Conservation (phyloP, 1,140 invertebrate species). For the Drosophila carrolli region DNA sequence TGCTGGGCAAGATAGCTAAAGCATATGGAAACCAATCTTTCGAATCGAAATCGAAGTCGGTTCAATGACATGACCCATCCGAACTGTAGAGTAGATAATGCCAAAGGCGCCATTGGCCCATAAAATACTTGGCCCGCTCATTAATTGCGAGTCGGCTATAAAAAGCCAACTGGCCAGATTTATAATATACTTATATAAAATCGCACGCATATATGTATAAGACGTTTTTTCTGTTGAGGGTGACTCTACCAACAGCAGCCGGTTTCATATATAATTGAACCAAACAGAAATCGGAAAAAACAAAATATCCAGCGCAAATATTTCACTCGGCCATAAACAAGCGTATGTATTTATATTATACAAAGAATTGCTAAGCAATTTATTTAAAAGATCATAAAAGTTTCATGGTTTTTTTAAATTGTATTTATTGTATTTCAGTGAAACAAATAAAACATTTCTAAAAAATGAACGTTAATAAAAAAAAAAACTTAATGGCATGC, state of each 20-base stretch:
- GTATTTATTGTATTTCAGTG: not conserved
- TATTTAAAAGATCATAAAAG: conserved; percentile 29
- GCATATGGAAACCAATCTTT: conserved; percentile 36
- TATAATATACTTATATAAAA: conserved; percentile 32
- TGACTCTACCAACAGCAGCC: conserved; percentile 37
- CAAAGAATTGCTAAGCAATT: conserved; percentile 14
- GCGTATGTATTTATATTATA: conserved; percentile 28
- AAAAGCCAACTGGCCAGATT: conserved; percentile 50
- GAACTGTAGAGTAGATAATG: conserved; percentile 50
- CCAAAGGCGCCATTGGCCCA: conserved; percentile 53
- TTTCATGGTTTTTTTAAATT: not conserved
- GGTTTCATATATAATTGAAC: conserved; percentile 69
- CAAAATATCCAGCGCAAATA: conserved; percentile 50
- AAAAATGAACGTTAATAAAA: too few relatives aligned
- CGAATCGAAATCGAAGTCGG: conserved; percentile 32
- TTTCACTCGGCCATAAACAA: conserved; percentile 39
- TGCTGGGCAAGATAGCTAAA: conserved; percentile 10
- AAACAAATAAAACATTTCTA: conserved; percentile 7
- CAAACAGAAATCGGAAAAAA: conserved; percentile 26
- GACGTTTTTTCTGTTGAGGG: conserved; percentile 10
- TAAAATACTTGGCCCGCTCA: conserved; percentile 67
- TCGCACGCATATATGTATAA: conserved; percentile 34
- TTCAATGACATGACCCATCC: conserved; percentile 60
- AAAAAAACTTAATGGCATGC: too few relatives aligned
- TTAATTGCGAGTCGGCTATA: conserved; percentile 50